Percentiles rank a stretch among this genome's conserved stretches.
These are phyloP conservation scores for Paguma larvata DNA, from an alignment of 2,797 vertebrate species.

Conservation along the genomic window DNA sequence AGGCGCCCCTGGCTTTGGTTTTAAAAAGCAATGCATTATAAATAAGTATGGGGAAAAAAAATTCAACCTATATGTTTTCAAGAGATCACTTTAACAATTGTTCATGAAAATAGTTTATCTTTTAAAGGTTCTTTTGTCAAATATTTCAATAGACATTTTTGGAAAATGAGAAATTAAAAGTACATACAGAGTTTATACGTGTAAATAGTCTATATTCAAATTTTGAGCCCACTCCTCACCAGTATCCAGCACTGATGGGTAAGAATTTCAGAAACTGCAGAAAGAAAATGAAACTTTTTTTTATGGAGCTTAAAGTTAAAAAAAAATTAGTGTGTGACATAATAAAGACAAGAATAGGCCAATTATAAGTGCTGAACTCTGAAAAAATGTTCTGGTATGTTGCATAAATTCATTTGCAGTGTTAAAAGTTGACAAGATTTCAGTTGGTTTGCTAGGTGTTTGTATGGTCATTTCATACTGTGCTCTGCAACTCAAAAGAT, in stretches of 20 bases:
- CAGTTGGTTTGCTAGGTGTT: neutral
- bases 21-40: constrained; percentile 35
- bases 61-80: neutral
- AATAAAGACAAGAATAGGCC: neutral
- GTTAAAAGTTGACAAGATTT: neutral
- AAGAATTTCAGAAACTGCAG: constrained; percentile 50
- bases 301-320: constrained; percentile 15
- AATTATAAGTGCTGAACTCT: neutral
- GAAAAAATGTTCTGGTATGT: neutral
- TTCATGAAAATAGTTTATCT: neutral
- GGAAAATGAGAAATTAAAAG: constrained; percentile 5
- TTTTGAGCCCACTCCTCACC: constrained; percentile 8
- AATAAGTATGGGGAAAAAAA: neutral
- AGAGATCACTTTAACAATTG: neutral
- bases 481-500: constrained; percentile 36
- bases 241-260: neutral
- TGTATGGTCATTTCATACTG: neutral
- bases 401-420: neutral
- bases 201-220: neutral
- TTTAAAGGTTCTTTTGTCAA: neutral
- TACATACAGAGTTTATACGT: neutral
- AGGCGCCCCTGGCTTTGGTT: constrained; percentile 33
- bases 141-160: constrained; percentile 31
- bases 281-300: constrained; percentile 5
- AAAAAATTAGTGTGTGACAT: neutral